These are phyloP conservation scores for Brachyptera risi DNA, from an alignment of 2,888 invertebrate species.

Conservation along the genomic window DNA sequence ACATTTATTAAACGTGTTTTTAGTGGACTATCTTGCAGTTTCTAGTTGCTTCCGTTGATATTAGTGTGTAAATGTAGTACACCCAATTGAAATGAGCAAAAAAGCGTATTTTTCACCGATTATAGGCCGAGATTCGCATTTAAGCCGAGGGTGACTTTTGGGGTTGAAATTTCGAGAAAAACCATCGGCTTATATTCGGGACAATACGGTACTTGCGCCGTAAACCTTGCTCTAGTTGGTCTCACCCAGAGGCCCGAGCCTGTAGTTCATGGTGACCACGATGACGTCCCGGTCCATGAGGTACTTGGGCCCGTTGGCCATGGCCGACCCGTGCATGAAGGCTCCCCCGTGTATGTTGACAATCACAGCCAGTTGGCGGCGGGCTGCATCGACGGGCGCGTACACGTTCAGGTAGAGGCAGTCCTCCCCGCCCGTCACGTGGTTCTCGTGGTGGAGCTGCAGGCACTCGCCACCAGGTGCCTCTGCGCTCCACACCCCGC, in stretches of 20 bases:
- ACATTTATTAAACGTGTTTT: too few relatives aligned
- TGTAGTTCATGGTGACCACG: constrained; percentile 27
- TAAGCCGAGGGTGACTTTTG: too few relatives aligned
- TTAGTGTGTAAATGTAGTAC: too few relatives aligned
- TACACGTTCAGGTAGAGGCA: constrained; percentile 43
- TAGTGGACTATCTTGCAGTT: too few relatives aligned
- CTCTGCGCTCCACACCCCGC: constrained; percentile 64
- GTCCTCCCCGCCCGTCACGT: constrained; percentile 40
- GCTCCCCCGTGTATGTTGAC: constrained; percentile 65
- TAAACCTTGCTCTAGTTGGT: too few relatives aligned
- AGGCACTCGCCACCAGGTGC: constrained; percentile 55
- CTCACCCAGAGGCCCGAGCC: constrained; percentile 27
- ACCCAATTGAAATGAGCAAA: too few relatives aligned
- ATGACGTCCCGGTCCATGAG: constrained; percentile 28
- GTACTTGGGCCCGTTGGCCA: constrained; percentile 48
- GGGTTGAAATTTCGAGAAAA: too few relatives aligned
- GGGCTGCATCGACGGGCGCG: constrained; percentile 40
- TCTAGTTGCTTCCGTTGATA: too few relatives aligned
- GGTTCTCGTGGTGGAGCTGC: constrained; percentile 51
- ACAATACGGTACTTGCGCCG: too few relatives aligned
- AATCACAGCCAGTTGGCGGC: constrained; percentile 55
- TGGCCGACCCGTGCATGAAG: constrained; percentile 61
- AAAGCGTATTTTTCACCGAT: too few relatives aligned
- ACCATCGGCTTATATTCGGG: too few relatives aligned
- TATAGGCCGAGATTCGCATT: too few relatives aligned